Evolutionary conservation across 1,140 invertebrate genomes (phyloP).

Genomic region (Plectrocnemia conspersa): DNA sequence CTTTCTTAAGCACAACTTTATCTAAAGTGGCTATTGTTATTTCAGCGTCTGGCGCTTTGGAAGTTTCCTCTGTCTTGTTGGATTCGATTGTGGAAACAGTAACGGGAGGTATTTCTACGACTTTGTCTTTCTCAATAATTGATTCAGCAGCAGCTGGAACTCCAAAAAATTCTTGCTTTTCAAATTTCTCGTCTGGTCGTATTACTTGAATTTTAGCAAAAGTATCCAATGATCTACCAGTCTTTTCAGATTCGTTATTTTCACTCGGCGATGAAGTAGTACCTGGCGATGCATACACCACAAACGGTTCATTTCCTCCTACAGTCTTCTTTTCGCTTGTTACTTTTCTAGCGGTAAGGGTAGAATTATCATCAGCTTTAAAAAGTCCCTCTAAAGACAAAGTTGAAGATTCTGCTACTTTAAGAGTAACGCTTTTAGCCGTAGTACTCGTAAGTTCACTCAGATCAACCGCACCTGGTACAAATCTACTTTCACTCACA

Average conservation of each 20-base stretch:
- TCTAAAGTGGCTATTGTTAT: conserved; percentile 47
- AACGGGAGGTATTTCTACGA: conserved; percentile 39
- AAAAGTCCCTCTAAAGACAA: conserved; percentile 61
- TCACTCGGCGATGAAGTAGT: background rate
- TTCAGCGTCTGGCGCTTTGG: conserved; percentile 36
- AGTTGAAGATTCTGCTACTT: conserved; percentile 54
- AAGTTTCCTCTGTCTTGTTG: conserved; percentile 33
- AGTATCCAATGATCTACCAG: conserved; percentile 35
- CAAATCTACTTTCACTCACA: conserved; percentile 34
- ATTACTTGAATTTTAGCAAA: conserved; percentile 41
- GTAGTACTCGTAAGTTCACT: conserved; percentile 27
- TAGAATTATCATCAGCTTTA: conserved; percentile 46
- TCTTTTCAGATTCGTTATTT: conserved; percentile 18
- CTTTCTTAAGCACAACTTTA: conserved; percentile 39
- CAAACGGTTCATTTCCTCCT: conserved; percentile 42
- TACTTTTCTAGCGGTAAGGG: conserved; percentile 36
- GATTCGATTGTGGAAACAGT: conserved; percentile 36
- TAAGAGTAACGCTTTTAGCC: conserved; percentile 32
- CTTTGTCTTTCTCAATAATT: conserved; percentile 21
- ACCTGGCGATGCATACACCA: conserved; percentile 46
- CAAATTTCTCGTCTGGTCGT: conserved; percentile 41
- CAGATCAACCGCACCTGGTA: conserved; percentile 43
- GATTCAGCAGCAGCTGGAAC: conserved; percentile 37
- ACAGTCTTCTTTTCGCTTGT: conserved; percentile 24
- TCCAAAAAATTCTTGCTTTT: conserved; percentile 41